phyloP scores from a whole-genome alignment of 2,797 vertebrate genomes.

The Coregonus ussuriensis region DNA sequence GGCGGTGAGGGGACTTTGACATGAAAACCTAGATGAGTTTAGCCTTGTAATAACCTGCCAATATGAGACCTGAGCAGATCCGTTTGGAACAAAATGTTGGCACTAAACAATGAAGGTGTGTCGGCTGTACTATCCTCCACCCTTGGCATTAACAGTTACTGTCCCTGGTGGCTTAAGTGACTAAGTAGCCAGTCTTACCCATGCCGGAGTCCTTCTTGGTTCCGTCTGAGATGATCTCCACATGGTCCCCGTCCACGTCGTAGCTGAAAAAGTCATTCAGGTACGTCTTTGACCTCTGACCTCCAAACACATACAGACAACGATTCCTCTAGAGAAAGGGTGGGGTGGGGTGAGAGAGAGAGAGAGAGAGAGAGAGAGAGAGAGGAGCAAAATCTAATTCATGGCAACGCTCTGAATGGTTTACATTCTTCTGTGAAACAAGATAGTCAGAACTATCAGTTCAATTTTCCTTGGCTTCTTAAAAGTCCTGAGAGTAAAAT shows the following conservation, averaged over 20 bases:
- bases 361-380: conserved; percentile 33
- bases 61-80: no score
- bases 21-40: not conserved
- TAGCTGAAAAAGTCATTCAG: conserved; percentile 99
- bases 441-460: not conserved
- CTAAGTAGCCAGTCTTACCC: conserved; percentile 77
- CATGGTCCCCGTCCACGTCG: conserved; percentile 94
- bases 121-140: not conserved
- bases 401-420: not conserved
- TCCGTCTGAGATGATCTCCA: conserved; percentile 98
- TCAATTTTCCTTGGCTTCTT: not conserved
- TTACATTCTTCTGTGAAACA: conserved; percentile 1
- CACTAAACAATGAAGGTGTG: not conserved
- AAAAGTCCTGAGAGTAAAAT: not conserved
- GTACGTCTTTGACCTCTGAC: conserved; percentile 97
- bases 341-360: conserved; percentile 21
- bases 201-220: conserved; percentile 99
- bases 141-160: not conserved
- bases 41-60: not conserved
- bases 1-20: no score
- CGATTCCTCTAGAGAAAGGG: conserved; percentile 86
- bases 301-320: conserved; percentile 95
- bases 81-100: not conserved
- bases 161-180: not conserved
- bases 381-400: not conserved